These are phyloP conservation scores for Aphrophora alni DNA, from an alignment of 2,888 invertebrate genomes.

Conservation along the genomic window DNA sequence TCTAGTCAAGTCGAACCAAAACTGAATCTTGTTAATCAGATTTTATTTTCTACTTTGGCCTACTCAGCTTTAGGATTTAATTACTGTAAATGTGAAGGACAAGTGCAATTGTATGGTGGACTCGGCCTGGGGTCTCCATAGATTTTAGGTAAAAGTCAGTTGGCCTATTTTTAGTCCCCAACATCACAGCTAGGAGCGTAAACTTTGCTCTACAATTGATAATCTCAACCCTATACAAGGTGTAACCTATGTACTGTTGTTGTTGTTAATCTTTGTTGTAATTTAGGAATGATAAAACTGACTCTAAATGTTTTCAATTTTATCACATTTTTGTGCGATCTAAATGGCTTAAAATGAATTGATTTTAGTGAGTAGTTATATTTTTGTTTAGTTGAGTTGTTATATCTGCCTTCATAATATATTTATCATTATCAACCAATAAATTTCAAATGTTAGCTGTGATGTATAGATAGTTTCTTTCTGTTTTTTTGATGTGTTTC, in stretches of 20 bases:
- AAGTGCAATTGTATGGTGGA: conserved; percentile 22
- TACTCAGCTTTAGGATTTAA: conserved; percentile 36
- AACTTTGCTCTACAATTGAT: conserved; percentile 21
- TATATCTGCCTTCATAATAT: conserved; percentile 31
- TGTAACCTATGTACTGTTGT: conserved; percentile 25
- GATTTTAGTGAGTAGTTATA: conserved; percentile 32
- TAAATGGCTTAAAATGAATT: conserved; percentile 33
- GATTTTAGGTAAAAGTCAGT: conserved; percentile 23
- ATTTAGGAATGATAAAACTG: conserved; percentile 36
- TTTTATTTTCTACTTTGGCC: conserved; percentile 36
- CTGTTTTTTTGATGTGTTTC: conserved; percentile 30
- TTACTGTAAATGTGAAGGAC: conserved; percentile 18
- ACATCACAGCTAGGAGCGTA: conserved; percentile 26
- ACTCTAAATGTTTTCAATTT: conserved; percentile 39
- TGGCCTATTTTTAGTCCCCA: conserved; percentile 28
- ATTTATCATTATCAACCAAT: conserved; percentile 31
- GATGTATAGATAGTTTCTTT: conserved; percentile 30
- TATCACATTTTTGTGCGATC: conserved; percentile 36
- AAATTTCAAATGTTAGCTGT: conserved; percentile 38
- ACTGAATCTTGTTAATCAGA: conserved; percentile 3
- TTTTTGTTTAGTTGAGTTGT: conserved; percentile 20
- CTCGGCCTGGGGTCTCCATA: conserved; percentile 20
- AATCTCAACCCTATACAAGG: conserved; percentile 19
- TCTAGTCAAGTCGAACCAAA: conserved; percentile 36
- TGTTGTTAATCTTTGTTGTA: conserved; percentile 38